Base-by-base conservation (phyloP, 2,888 invertebrate genomes). In the Zonitis immaculata region DNA sequence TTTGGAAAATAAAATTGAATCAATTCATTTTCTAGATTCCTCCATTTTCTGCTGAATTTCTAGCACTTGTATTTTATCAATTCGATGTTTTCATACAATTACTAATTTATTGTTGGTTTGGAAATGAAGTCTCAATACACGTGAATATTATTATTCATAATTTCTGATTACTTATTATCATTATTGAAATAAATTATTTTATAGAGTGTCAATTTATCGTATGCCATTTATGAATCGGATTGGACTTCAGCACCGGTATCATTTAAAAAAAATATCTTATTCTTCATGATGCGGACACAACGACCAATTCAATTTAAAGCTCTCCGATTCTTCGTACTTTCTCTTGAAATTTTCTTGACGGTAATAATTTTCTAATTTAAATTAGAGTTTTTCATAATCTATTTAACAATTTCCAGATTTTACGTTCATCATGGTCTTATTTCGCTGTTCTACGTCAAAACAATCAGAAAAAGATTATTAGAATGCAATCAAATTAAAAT, bases 71-170 rank as follows among this genome's bases (percentile, higher is more conserved):
- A 6, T 28, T 46, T 4, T 52, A 32, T 25, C 32, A 28, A 43
- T 0, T 25, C 0, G 47, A 14, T 12, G 12, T 20, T 6, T 26
- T 52, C 2, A 11, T 26, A 9, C 26, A 52, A 48, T 39, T 52
- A 11, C 44, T 48, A 2, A 48, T 44, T 28, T 52, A 48, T 14
- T 49, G 44, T 11, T 52, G 52, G 52, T 45, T 52, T 14, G 49
- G 52, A 3, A 49, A 52, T 26, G 42, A 49, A 49, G 49, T 52
- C 6, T n/a, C 35, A 11, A 6, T 48, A 8, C 35, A 52, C 28
- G 52, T 52, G 44, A 18, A 18, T 42, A 1, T 25, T 14, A 42
- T 25, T 22, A 20, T 27, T 9, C 2, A 27, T 30, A 12, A 14
- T 32, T 32, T 22, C 5, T 22, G 22, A n/a, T n/a, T n/a, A n/a